A percentile compares a stretch with the other conserved stretches of the same genome.
These are phyloP conservation scores for Gadopsis bispinosus DNA, from an alignment of 2,797 vertebrate genomes.

Conservation along the genomic window DNA sequence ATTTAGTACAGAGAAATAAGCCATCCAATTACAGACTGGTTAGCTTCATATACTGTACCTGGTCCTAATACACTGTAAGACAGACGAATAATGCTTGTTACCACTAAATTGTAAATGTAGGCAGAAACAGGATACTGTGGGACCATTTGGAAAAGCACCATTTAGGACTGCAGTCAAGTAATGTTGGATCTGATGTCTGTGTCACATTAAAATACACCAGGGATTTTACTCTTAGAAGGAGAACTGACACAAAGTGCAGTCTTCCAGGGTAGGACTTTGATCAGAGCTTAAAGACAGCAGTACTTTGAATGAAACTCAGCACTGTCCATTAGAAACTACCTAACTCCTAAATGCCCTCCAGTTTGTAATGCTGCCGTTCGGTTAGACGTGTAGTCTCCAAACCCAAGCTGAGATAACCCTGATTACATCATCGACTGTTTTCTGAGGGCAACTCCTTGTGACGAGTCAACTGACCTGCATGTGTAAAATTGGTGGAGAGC, in stretches of 20 bases:
- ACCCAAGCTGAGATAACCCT: background rate
- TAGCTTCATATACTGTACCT: slow-evolving; percentile 16
- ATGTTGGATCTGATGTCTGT: slow-evolving; percentile 24
- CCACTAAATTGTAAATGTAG: slow-evolving; percentile 11
- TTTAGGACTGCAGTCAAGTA: background rate
- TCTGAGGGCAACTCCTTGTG: background rate
- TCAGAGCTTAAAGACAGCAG: background rate
- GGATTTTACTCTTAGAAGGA: slow-evolving; percentile 27
- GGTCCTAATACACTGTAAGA: slow-evolving; percentile 5
- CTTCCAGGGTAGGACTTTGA: slow-evolving; percentile 2
- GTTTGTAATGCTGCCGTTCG: background rate
- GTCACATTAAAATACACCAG: slow-evolving; percentile 28
- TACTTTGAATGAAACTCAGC: background rate
- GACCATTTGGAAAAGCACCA: slow-evolving; percentile 10
- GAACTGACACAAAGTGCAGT: background rate
- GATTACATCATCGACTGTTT: background rate
- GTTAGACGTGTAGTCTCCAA: background rate
- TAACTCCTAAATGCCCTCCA: background rate
- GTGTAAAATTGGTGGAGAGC: background rate
- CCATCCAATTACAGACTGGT: slow-evolving; percentile 3
- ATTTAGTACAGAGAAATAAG: slow-evolving; percentile 4
- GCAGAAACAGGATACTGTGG: slow-evolving; percentile 15
- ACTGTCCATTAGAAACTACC: background rate
- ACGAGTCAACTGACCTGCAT: background rate
- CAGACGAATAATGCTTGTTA: background rate